A percentile compares a stretch with the other conserved stretches of the same genome.
These are phyloP conservation scores for Diachrysia chrysitis DNA, from an alignment of 2,888 invertebrate genomes.

Conservation along the genomic window DNA sequence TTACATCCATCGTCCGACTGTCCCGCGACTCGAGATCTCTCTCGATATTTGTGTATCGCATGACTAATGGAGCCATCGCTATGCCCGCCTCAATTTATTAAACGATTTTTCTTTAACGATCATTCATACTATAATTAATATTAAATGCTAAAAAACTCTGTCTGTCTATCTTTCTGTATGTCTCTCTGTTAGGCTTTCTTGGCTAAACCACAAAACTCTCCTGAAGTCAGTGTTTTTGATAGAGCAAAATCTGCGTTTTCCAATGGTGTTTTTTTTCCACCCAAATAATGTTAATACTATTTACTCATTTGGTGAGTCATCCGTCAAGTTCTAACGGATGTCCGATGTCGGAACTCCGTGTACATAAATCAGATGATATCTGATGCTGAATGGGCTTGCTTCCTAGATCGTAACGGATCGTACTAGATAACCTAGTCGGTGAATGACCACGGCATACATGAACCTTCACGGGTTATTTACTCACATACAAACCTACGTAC, in stretches of 20 bases:
- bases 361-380: conserved; percentile 26
- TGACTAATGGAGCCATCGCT: conserved; percentile 35
- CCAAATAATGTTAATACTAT: too few relatives aligned
- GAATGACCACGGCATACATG: background rate
- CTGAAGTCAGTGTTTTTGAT: too few relatives aligned
- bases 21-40: conserved; percentile 27
- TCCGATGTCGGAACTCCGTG: background rate
- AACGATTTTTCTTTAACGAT: background rate
- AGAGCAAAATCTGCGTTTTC: too few relatives aligned
- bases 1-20: conserved; percentile 23
- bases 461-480: conserved; percentile 3
- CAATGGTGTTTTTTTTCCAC: too few relatives aligned
- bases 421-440: background rate
- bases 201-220: too few relatives aligned
- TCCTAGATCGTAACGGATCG: conserved; percentile 9
- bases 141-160: too few relatives aligned
- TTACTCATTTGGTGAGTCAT: background rate
- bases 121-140: too few relatives aligned
- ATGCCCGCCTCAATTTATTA: conserved; percentile 23
- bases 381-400: conserved; percentile 6
- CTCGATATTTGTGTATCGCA: conserved; percentile 15
- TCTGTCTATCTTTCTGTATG: too few relatives aligned
- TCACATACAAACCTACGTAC: too few relatives aligned
- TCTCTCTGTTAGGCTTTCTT: too few relatives aligned
- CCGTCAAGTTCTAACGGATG: conserved; percentile 13